Evolutionary conservation across 2,888 invertebrate genomes (phyloP).

Genomic region (Cephus pygmeus): DNA sequence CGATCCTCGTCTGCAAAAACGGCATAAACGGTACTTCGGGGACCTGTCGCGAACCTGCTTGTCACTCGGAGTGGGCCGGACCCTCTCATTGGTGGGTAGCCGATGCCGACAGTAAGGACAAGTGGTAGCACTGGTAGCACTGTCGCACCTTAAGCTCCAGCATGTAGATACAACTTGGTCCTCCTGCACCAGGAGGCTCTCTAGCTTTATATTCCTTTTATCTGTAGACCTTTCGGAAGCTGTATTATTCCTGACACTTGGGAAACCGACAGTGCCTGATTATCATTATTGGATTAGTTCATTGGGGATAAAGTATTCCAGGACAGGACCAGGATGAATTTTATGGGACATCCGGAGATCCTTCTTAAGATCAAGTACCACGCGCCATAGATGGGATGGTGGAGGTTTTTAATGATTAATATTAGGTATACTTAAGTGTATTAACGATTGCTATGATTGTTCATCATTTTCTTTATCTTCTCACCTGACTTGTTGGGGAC

Average conservation of each 20-base stretch:
- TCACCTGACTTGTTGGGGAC: slow-evolving; percentile 60
- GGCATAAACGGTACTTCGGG: slow-evolving; percentile 28
- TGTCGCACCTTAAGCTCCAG: background rate
- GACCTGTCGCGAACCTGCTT: slow-evolving; percentile 32
- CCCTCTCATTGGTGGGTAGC: slow-evolving; percentile 26
- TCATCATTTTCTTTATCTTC: slow-evolving; percentile 18
- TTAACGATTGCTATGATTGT: background rate
- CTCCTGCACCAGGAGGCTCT: background rate
- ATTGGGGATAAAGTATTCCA: background rate
- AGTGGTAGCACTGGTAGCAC: background rate
- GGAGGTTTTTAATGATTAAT: background rate
- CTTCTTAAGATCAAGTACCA: background rate
- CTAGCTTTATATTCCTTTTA: background rate
- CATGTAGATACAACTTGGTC: background rate
- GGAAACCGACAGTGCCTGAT: background rate
- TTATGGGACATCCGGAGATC: background rate
- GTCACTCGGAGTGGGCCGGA: slow-evolving; percentile 29
- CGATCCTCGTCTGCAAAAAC: slow-evolving; percentile 9
- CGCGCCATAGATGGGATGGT: background rate
- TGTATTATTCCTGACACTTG: background rate
- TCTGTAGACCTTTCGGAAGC: background rate
- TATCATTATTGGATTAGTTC: background rate
- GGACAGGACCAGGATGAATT: background rate
- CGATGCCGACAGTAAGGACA: slow-evolving; percentile 22
- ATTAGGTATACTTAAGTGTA: background rate